A percentile compares a stretch with the other conserved stretches of the same genome.
Conservation (phyloP, 2,888 invertebrate species). For the Gryllus longicercus region DNA sequence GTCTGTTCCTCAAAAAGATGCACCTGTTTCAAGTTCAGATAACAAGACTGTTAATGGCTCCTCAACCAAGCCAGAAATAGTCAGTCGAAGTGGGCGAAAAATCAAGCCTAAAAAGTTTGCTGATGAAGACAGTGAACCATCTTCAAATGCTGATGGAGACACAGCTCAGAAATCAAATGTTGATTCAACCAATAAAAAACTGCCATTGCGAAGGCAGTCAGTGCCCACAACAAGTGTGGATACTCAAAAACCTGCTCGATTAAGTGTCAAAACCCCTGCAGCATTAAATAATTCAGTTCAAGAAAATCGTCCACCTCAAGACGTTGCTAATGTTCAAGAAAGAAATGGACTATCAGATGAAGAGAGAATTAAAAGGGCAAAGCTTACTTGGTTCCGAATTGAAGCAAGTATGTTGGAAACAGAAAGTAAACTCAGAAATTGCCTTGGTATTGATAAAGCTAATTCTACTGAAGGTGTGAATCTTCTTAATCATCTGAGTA, state of each 20-base stretch:
- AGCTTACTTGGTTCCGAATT: slow-evolving; percentile 55
- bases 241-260: background rate
- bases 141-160: background rate
- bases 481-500: slow-evolving; percentile 60
- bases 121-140: slow-evolving; percentile 40
- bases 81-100: slow-evolving; percentile 70
- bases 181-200: too few species aligned
- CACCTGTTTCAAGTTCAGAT: background rate
- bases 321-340: slow-evolving; percentile 52
- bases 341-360: slow-evolving; percentile 45
- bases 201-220: too few species aligned
- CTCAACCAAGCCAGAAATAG: slow-evolving; percentile 51
- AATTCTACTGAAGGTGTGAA: slow-evolving; percentile 70
- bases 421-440: slow-evolving; percentile 64
- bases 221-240: background rate
- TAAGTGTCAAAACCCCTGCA: too few species aligned
- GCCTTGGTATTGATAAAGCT: slow-evolving; percentile 64
- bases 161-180: too few species aligned
- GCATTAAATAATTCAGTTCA: too few species aligned
- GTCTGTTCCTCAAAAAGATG: too few species aligned
- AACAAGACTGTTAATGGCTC: slow-evolving; percentile 27
- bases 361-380: slow-evolving; percentile 55
- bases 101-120: slow-evolving; percentile 60
- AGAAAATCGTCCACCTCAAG: slow-evolving; percentile 38
- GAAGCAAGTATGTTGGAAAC: slow-evolving; percentile 64